Percentiles rank a stretch among this genome's conserved stretches.
Conservation (phyloP, 2,113 vertebrate genomes). For the Crotophaga sulcirostris region DNA sequence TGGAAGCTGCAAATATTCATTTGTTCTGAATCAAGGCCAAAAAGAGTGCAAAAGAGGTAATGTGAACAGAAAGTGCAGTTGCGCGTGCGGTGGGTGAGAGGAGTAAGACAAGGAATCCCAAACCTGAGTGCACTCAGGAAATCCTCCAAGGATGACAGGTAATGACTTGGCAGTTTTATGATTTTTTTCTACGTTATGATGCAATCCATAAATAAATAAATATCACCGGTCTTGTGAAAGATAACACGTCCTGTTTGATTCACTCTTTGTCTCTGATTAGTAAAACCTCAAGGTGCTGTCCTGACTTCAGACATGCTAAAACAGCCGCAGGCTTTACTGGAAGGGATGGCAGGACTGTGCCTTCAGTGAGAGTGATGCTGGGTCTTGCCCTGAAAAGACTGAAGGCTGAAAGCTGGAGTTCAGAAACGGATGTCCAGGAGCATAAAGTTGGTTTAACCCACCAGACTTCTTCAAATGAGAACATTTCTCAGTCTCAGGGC, state of each 20-base stretch:
- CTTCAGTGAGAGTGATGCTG: not conserved
- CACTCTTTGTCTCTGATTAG: not conserved
- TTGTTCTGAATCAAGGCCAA: not conserved
- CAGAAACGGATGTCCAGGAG: not conserved
- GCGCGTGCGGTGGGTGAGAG: not conserved
- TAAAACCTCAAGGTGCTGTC: not conserved
- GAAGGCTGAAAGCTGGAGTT: not conserved
- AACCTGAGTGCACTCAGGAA: not conserved
- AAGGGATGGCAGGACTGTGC: not conserved
- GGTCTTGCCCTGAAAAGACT: rapidly evolving
- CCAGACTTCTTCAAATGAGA: not conserved
- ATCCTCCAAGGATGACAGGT: not conserved
- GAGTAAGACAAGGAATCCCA: not conserved
- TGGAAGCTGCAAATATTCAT: not conserved
- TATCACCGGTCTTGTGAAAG: not conserved
- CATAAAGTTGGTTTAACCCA: not conserved
- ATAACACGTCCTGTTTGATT: not conserved
- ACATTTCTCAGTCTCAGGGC: not conserved
- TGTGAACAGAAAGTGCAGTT: not conserved
- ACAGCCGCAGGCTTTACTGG: not conserved
- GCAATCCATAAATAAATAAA: not conserved
- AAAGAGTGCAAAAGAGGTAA: not conserved
- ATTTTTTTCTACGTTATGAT: not conserved
- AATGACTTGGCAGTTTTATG: not conserved
- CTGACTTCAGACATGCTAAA: not conserved